phyloP scores from a whole-genome alignment of 2,113 vertebrate species.

The Podarcis muralis region DNA sequence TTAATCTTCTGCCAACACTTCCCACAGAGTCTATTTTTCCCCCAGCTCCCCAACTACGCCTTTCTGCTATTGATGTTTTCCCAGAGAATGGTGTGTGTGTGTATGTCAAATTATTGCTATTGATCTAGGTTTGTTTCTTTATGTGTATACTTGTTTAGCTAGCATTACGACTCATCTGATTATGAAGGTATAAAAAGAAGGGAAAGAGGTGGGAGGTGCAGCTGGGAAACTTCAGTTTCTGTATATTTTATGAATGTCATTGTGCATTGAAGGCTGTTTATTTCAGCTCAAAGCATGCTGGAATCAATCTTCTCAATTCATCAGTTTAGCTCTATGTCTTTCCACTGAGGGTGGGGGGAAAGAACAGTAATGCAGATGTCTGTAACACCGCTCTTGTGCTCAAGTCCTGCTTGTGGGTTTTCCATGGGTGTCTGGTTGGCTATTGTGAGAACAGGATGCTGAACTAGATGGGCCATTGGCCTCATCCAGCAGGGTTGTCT shows the following conservation, averaged over 20 bases:
- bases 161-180: slow-evolving; percentile 66
- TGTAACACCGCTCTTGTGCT: too few species aligned
- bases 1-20: slow-evolving; percentile 76
- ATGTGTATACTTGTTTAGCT: slow-evolving; percentile 70
- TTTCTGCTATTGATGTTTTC: slow-evolving; percentile 78
- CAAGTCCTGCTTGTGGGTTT: too few species aligned
- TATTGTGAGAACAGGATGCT: too few species aligned
- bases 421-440: too few species aligned
- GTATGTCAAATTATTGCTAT: slow-evolving; percentile 78
- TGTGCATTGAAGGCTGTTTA: slow-evolving; percentile 59
- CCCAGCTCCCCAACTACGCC: slow-evolving; percentile 64
- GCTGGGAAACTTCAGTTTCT: slow-evolving; percentile 11
- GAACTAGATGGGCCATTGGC: too few species aligned
- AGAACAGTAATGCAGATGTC: slow-evolving; percentile 39
- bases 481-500: too few species aligned
- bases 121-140: slow-evolving; percentile 77
- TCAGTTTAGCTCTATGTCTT: slow-evolving; percentile 52
- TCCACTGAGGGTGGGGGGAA: slow-evolving; percentile 18
- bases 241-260: slow-evolving; percentile 61
- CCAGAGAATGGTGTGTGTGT: slow-evolving; percentile 61
- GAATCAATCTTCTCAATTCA: slow-evolving; percentile 67
- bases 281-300: slow-evolving; percentile 69
- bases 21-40: slow-evolving; percentile 68
- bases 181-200: slow-evolving; percentile 66
- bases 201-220: slow-evolving; percentile 29